Evolutionary conservation across 2,888 invertebrate genomes (phyloP), one percentile per base, ranked within the genome.

Genomic region (Lycocerus yunnanus): DNA sequence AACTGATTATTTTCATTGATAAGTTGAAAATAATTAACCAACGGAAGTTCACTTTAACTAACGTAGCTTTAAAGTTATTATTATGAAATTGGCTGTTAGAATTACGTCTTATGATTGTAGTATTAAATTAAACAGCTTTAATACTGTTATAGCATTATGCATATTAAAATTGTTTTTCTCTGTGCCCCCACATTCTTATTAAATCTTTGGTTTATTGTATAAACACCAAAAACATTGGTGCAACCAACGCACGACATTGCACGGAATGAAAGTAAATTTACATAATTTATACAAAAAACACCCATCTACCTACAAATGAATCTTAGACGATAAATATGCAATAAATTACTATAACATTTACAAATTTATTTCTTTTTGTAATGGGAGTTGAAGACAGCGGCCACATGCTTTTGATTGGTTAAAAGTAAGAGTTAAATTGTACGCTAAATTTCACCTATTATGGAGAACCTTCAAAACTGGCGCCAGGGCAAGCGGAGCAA

Each of bases 211-310:
- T 43, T 43, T 43, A 43, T 43, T 43, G n/a, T 60, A 63, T 63
- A 63, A 63, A 63, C 18, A 18, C 16, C 61, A 18, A 63, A 16
- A n/a, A 63, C 61, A 66, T 58, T 71, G 27, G 14, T 67, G 59
- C 72, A 60, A 16, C 72, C 72, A 72, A 72, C 72, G 72, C 72
- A 68, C 72, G 72, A 20, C 72, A 72, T 72, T 72, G 72, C 61
- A n/a, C 60, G 60, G 68, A 72, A 72, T 68, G 72, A 72, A 72
- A 72, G 72, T 72, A 61, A 66, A 67, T 66, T 72, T 27, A 61
- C 59, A 71, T 66, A 21, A 58, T 66, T 27, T 66, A 71, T 18
- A 60, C 18, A 66, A 66, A 67, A 69, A 58, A 72, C 67, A 72
- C 59, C 71, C 67, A 27, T n/a, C 43, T 43, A 43, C 72, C 72